Conservation (phyloP, 2,113 vertebrate genomes). For the Fulmarus glacialis region DNA sequence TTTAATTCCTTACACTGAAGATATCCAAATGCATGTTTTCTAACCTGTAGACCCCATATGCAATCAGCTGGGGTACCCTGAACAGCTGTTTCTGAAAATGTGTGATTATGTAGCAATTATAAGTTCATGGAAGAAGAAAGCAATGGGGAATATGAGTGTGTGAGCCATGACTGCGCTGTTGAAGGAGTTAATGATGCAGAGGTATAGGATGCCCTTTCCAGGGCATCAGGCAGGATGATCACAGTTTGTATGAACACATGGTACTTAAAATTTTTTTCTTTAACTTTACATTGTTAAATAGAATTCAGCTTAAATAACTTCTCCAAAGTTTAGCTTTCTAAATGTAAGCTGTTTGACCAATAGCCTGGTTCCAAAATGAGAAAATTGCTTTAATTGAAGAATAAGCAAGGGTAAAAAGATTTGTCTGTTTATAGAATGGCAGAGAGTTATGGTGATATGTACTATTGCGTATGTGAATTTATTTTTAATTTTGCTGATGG, state of each 20-base stretch:
- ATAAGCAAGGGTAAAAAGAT: not conserved
- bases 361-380: not conserved
- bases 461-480: not conserved
- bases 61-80: not conserved
- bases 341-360: not conserved
- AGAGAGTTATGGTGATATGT: not conserved
- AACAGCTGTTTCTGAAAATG: not conserved
- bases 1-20: not conserved
- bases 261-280: not conserved
- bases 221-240: not conserved
- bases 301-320: not conserved
- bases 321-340: not conserved
- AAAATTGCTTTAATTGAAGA: not conserved
- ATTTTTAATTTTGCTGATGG: not conserved
- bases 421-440: not conserved
- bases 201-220: not conserved
- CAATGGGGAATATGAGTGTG: not conserved
- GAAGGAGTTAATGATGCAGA: not conserved
- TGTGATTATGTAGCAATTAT: not conserved
- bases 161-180: not conserved
- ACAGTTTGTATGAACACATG: accelerated
- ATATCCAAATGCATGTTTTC: not conserved
- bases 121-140: not conserved
- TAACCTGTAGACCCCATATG: not conserved
- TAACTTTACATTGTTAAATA: not conserved